Evolutionary conservation across 2,888 invertebrate genomes (phyloP), one percentile per base, ranked within the genome.

Genomic region (Drosophila glabriapex): DNA sequence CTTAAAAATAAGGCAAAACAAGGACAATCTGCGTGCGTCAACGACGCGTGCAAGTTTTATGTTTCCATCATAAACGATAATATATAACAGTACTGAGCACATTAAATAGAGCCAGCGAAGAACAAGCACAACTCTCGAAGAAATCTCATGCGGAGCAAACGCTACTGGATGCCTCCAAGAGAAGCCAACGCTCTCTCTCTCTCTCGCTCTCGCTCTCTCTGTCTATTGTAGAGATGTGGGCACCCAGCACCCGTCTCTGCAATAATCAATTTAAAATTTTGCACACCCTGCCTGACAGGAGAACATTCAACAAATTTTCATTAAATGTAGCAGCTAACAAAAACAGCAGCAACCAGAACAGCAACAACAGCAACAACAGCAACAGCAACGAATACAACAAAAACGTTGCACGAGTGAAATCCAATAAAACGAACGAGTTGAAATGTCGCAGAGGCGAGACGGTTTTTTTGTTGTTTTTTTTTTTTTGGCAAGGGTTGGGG

Each of bases 241-340:
- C 43, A 28, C n/a, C 16, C 35, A 43, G 41, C 43, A 43, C 33
- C 61, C 72, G 70, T 73, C 65, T 58, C 56, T 29, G 39, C 64
- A 73, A 82, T 83, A 84, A 85, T 85, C 83, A 84, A 84, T 84
- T 84, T 84, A 85, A 85, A 82, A 84, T 84, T 85, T 85, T 82
- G 71, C 83, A 84, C 80, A 82, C 80, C 78, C 53, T 41, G 78
- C 50, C 72, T 76, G 76, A 75, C 75, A 76, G 73, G 29, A 66
- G 75, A 67, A 79, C 71, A 79, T 79, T 79, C 78, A 78, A 80
- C 80, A 80, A 80, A 80, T 80, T 80, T 80, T 79, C 82, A 83
- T 84, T 82, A 82, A 84, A 83, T 76, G 70, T 82, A 67, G 65
- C 63, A 78, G 59, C 67, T 56, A 68, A 71, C 65, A 76, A 52